Conservation (phyloP, 1,140 invertebrate genomes). For the Colletes latitarsis region DNA sequence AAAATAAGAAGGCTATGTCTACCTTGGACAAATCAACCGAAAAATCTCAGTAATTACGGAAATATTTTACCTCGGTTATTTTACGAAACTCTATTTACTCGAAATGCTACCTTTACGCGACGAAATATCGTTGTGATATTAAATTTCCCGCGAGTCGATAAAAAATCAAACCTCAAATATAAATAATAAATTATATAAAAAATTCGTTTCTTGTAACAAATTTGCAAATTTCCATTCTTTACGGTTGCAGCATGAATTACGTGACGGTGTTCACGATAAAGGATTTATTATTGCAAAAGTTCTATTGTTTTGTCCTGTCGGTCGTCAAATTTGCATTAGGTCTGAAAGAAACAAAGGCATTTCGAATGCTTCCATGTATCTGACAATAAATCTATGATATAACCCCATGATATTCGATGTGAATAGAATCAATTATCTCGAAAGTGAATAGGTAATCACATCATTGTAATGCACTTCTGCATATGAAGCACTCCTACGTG, state of each 20-base stretch:
- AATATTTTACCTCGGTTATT: not conserved
- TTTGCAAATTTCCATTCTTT: too few relatives aligned
- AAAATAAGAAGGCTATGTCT: conserved; percentile 17
- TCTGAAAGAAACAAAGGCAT: not conserved
- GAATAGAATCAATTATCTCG: conserved; percentile 43
- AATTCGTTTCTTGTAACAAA: too few relatives aligned
- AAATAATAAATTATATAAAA: too few relatives aligned
- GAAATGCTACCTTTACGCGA: too few relatives aligned
- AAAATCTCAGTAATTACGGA: conserved; percentile 11
- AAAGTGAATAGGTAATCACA: conserved; percentile 45
- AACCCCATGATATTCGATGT: not conserved
- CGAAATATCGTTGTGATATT: too few relatives aligned
- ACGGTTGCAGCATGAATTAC: too few relatives aligned
- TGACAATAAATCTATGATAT: not conserved
- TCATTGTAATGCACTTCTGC: conserved; percentile 38
- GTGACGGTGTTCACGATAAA: too few relatives aligned
- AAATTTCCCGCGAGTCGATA: too few relatives aligned
- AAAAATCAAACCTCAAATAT: too few relatives aligned
- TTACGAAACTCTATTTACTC: not conserved
- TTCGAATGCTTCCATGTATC: not conserved
- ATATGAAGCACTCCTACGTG: conserved; percentile 10
- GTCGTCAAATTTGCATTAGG: not conserved
- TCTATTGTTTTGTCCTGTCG: not conserved
- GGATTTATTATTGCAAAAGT: too few relatives aligned
- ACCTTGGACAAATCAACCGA: conserved; percentile 9